Conservation (phyloP, 2,113 vertebrate species). For the Poicephalus gulielmi region DNA sequence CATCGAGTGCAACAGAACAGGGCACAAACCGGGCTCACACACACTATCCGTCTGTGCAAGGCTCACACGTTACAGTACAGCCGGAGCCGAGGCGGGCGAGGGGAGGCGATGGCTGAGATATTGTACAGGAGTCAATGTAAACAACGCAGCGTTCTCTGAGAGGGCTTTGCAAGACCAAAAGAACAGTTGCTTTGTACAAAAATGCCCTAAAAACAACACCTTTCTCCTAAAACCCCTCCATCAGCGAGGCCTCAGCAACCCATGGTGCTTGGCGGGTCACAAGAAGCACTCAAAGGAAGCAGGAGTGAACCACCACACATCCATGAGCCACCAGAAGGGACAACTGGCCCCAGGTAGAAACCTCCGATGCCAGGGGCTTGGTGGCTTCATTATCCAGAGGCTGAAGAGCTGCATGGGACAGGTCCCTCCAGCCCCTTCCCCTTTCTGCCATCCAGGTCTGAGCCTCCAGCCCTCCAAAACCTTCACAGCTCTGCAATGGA, state of each 20-base stretch:
- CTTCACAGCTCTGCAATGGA: conserved; percentile 3
- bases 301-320: neutral
- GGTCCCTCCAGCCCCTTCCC: rapidly evolving
- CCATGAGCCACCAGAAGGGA: neutral
- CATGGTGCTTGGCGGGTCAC: neutral
- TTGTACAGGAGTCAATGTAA: conserved; percentile 77
- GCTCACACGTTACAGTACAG: conserved; percentile 46
- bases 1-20: conserved; percentile 59
- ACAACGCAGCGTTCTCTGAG: conserved; percentile 73
- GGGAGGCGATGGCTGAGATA: conserved; percentile 23
- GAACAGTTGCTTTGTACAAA: conserved; percentile 74
- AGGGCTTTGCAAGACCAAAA: conserved; percentile 65
- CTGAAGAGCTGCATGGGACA: rapidly evolving
- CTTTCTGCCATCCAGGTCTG: neutral
- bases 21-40: conserved; percentile 14
- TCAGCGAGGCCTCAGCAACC: neutral
- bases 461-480: conserved; percentile 40
- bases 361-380: neutral
- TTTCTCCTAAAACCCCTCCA: neutral
- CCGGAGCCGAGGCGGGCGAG: neutral
- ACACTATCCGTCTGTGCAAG: conserved; percentile 27
- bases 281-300: neutral
- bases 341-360: neutral
- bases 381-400: neutral
- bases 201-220: conserved; percentile 69